These are phyloP conservation scores for Drosophila rubida DNA, from an alignment of 2,888 invertebrate genomes.

Conservation along the genomic window DNA sequence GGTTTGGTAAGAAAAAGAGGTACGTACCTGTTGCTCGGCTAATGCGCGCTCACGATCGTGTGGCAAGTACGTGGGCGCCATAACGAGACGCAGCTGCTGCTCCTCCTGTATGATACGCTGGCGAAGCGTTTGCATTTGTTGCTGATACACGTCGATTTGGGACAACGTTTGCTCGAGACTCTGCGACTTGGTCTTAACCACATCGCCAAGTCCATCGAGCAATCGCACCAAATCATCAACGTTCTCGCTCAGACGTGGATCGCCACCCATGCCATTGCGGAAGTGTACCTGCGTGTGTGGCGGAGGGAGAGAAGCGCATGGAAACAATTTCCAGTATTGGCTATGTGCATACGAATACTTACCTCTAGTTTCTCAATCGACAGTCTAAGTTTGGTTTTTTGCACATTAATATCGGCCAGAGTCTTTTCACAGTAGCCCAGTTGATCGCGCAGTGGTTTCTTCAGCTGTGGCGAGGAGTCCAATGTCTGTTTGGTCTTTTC, in stretches of 20 bases:
- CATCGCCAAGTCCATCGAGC: slow-evolving; percentile 87
- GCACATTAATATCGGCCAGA: slow-evolving; percentile 93
- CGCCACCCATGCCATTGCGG: slow-evolving; percentile 93
- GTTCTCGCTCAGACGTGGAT: slow-evolving; percentile 90
- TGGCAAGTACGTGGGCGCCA: slow-evolving; percentile 93
- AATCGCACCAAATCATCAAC: slow-evolving; percentile 89
- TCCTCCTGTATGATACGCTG: slow-evolving; percentile 94
- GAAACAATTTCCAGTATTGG: slow-evolving; percentile 38
- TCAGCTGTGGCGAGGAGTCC: slow-evolving; percentile 93
- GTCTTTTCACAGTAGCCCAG: slow-evolving; percentile 94
- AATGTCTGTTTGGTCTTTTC: slow-evolving; percentile 92
- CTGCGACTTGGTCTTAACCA: slow-evolving; percentile 82
- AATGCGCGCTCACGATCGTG: slow-evolving; percentile 93
- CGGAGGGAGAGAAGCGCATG: slow-evolving; percentile 10
- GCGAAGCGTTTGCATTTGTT: slow-evolving; percentile 93
- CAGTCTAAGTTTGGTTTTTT: slow-evolving; percentile 94
- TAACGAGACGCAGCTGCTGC: slow-evolving; percentile 92
- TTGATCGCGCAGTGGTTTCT: slow-evolving; percentile 94
- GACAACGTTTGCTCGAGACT: slow-evolving; percentile 91
- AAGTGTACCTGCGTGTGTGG: slow-evolving; percentile 90
- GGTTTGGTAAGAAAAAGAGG: neutral
- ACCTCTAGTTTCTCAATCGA: slow-evolving; percentile 96
- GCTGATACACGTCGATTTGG: slow-evolving; percentile 95
- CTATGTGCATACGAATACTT: slow-evolving; percentile 79
- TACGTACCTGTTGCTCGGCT: slow-evolving; percentile 93